A percentile compares a stretch with the other conserved stretches of the same genome.
Evolutionary conservation across 1,140 invertebrate genomes (phyloP).

Genomic region (Drosophila saltans): DNA sequence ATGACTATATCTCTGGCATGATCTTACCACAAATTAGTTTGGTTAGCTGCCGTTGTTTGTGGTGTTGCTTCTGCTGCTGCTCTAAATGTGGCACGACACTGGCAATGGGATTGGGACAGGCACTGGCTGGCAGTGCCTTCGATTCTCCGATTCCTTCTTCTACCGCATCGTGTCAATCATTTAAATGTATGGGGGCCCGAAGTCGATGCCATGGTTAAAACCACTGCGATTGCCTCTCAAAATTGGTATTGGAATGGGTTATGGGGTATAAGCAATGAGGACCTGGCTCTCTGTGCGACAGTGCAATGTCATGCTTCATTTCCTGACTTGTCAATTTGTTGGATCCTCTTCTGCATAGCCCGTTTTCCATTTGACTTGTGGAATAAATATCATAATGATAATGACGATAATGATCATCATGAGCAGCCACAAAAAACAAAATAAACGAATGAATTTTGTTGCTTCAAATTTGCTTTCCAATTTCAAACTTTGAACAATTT

Average conservation of each 20-base stretch:
- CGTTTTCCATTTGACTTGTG: conserved; percentile 24
- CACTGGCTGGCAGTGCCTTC: conserved; percentile 13
- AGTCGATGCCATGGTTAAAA: conserved; percentile 52
- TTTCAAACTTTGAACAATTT: conserved; percentile 9
- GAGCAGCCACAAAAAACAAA: not conserved
- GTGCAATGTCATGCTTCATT: conserved; percentile 80
- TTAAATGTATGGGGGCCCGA: conserved; percentile 56
- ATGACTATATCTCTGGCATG: conserved; percentile 80
- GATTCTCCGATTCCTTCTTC: conserved; percentile 23
- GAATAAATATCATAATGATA: conserved; percentile 23
- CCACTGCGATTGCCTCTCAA: conserved; percentile 25
- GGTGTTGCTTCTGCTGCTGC: conserved; percentile 13
- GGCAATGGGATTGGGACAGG: too few relatives aligned
- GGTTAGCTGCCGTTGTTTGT: conserved; percentile 71
- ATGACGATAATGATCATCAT: not conserved
- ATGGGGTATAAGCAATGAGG: conserved; percentile 10
- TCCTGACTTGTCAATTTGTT: conserved; percentile 80
- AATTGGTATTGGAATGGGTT: not conserved
- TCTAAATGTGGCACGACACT: conserved; percentile 36
- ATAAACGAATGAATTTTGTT: conserved; percentile 2
- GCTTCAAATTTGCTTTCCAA: conserved; percentile 8
- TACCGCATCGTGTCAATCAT: conserved; percentile 50
- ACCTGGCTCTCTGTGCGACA: conserved; percentile 58
- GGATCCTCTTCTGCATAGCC: conserved; percentile 12
- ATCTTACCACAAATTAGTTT: conserved; percentile 81